Evolutionary conservation across 2,797 vertebrate species (phyloP).

Genomic region (Liparis tanakae): DNA sequence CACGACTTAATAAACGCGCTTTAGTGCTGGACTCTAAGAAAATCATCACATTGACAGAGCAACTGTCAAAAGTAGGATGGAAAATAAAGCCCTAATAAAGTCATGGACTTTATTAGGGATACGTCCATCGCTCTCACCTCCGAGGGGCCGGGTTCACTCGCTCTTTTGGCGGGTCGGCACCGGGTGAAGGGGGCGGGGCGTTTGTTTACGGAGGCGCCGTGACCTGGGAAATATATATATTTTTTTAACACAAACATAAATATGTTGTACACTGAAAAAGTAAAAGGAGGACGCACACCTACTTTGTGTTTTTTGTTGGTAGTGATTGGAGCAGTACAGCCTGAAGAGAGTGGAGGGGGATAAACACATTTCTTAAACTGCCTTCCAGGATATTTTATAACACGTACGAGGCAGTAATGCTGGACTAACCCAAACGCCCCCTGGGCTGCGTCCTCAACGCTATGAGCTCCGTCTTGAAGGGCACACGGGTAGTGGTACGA

Average conservation of each 20-base stretch:
- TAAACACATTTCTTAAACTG: neutral
- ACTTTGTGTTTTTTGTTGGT: constrained; percentile 8
- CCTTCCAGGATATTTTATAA: neutral
- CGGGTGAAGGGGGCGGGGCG: neutral
- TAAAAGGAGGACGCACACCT: constrained; percentile 9
- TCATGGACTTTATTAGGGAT: too few relatives aligned
- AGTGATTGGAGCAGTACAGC: constrained; percentile 65
- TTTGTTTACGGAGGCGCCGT: neutral
- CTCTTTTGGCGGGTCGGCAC: neutral
- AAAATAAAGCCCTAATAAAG: neutral
- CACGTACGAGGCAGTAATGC: neutral
- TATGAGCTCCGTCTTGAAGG: constrained; percentile 11
- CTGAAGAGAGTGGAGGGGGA: constrained; percentile 42
- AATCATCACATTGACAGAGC: too few relatives aligned
- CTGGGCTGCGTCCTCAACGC: neutral
- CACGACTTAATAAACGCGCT: neutral
- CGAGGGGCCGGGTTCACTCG: neutral
- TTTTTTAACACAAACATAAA: neutral
- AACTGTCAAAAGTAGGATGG: too few relatives aligned
- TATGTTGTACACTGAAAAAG: neutral
- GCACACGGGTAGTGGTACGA: constrained; percentile 84
- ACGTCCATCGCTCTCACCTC: constrained; percentile 46
- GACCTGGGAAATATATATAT: constrained; percentile 14
- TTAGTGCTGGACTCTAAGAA: neutral
- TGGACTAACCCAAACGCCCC: constrained; percentile 68